phyloP scores from a whole-genome alignment of 2,113 vertebrate species.

The Petrocephalus microphthalmus region DNA sequence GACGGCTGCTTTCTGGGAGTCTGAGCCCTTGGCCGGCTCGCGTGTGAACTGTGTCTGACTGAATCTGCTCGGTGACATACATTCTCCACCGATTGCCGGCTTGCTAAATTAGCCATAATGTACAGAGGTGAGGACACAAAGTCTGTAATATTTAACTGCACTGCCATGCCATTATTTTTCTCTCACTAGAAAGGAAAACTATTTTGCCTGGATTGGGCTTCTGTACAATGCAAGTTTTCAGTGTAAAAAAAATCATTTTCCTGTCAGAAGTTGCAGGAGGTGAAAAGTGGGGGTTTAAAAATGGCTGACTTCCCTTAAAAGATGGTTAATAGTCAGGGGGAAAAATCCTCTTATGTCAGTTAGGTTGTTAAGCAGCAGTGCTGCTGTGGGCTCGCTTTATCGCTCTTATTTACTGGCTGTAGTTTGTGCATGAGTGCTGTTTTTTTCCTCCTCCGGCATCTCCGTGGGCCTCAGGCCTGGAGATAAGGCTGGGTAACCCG shows the following conservation, averaged over 20 bases:
- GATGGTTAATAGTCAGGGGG: conserved; percentile 18
- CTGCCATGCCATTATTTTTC: background rate
- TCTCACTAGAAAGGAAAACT: background rate
- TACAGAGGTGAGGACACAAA: background rate
- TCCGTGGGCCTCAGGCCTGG: background rate
- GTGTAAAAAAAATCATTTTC: conserved; percentile 7
- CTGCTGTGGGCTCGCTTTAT: background rate
- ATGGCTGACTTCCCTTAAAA: conserved; percentile 23
- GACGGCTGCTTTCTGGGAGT: background rate
- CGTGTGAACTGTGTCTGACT: background rate
- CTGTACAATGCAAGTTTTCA: background rate
- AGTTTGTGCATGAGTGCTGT: conserved; percentile 12
- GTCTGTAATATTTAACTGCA: background rate
- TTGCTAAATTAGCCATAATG: background rate
- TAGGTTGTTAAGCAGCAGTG: conserved; percentile 20
- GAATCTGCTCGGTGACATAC: background rate
- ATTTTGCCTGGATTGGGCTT: background rate
- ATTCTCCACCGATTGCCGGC: background rate
- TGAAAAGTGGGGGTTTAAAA: conserved; percentile 15
- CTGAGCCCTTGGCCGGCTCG: background rate
- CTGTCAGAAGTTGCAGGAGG: conserved; percentile 2
- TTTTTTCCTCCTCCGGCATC: background rate
- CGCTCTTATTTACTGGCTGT: conserved; percentile 14
- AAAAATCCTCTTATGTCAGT: conserved; percentile 27
- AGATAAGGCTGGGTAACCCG: conserved; percentile 18